Evolutionary conservation across 2,113 vertebrate genomes (phyloP).

Genomic region (Pelecanoides urinatrix): DNA sequence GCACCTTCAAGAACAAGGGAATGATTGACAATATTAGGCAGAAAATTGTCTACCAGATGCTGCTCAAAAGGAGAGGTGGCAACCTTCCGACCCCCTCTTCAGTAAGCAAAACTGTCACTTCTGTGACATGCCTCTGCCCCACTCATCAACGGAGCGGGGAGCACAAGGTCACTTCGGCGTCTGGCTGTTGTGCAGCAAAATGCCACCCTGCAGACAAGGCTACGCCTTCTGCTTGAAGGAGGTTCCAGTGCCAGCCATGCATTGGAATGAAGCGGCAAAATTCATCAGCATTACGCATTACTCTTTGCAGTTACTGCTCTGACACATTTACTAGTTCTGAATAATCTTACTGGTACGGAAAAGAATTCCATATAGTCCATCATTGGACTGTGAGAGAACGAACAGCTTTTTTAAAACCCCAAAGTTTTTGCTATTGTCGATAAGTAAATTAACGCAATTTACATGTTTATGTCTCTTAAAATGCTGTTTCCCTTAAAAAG

Average conservation of each 20-base stretch:
- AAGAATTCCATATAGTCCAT: background rate
- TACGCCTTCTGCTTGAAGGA: background rate
- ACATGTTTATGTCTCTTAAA: background rate
- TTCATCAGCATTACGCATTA: background rate
- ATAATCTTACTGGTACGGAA: rapidly evolving
- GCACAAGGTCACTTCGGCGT: background rate
- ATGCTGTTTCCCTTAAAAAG: background rate
- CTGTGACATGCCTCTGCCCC: slow-evolving; percentile 14
- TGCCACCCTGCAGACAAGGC: slow-evolving; percentile 10
- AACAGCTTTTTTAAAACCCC: background rate
- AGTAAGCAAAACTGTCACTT: background rate
- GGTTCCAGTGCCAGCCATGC: background rate
- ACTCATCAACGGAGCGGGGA: background rate
- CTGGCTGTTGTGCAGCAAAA: background rate
- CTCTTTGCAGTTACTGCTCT: background rate
- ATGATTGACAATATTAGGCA: slow-evolving; percentile 63
- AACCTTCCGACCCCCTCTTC: slow-evolving; percentile 32
- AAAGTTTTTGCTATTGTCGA: background rate
- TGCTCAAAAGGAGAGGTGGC: slow-evolving; percentile 48
- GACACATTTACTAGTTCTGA: background rate
- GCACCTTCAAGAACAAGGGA: slow-evolving; percentile 50
- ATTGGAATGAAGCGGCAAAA: background rate
- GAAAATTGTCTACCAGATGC: slow-evolving; percentile 62
- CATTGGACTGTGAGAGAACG: background rate
- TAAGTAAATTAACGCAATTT: background rate